Evolutionary conservation across 1,140 invertebrate genomes (phyloP), one percentile per base, ranked within the genome.

Genomic region (Geopemphigus sp.): DNA sequence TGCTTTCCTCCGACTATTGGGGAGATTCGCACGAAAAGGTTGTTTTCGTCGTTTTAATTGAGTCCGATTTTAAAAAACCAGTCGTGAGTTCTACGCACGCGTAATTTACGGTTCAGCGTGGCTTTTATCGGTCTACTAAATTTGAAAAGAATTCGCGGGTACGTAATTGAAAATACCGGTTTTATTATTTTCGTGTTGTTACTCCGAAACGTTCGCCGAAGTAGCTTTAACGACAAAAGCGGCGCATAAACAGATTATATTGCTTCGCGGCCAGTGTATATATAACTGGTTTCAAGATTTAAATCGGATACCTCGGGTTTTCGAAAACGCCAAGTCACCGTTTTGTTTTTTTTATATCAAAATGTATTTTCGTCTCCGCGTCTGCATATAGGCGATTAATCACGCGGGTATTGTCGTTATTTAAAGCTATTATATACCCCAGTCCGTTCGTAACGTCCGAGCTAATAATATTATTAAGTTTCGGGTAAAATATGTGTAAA

Each of bases 131-230:
- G 17, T 72, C 68, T 54, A 54, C 68, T 29, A 72, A 72, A 54
- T 72, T 54, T 29, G 53, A 72, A 72, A 53, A 72, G 47, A 54
- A 72, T 72, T 72, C 29, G 68, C 68, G 24, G 53, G 68, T 72
- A 39, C 32, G 32, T 39, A 72, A 72, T 72, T 72, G 47, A 72
- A 70, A 72, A 72, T 72, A 72, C 68, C 68, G 68, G 68, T 72
- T 72, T 72, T 54, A 5, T 39, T 39, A 72, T 72, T 72, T 45
- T 53, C 47, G 53, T 53, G 19, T 53, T 22, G 29, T 22, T 68
- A 24, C n/a, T n/a, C n/a, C n/a, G n/a, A 24, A 64, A 53, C 22
- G 45, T 70, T 72, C 17, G 24, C 15, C 54, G 66, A 26, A 70
- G 24, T 29, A 26, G 47, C 66, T 70, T 53, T 70, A 70, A 53